Base-by-base conservation (phyloP, 2,888 invertebrate species). In the Aphrophora alni region DNA sequence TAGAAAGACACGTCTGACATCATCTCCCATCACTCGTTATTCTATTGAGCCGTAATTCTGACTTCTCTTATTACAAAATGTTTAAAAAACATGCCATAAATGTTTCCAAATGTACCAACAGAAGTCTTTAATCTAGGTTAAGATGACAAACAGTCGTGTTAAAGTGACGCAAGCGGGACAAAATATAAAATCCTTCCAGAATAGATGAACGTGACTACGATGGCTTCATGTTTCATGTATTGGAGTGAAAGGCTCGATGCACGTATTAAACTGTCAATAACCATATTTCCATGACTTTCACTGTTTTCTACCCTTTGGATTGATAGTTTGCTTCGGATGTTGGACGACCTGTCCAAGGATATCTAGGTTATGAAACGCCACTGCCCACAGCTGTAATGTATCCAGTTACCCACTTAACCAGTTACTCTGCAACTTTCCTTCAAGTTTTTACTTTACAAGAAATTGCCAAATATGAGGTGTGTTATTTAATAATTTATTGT, bases 321-420 rank as follows among this genome's bases (percentile, higher is more conserved):
- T 2, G 33, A 33, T 33, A n/a, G n/a, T n/a, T n/a, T n/a, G 33
- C 33, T 5, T 33, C 33, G 44, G 44, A 44, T 21, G 14, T 21
- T 21, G 59, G 59, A 21, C 21, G 59, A 59, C 59, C 59, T 59
- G 59, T 14, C 59, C 21, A 21, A 59, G 59, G 59, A 59, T 59
- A 59, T 21, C 59, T 59, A 21, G 59, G 21, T 59, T 59, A 59
- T 10, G 59, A 59, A 59, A 59, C 59, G 3, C 3, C 33, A 8
- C 33, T 33, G 33, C 33, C 33, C 21, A 14, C n/a, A 14, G 44
- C 10, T 14, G 7, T 17, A 44, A 2, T 14, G 33, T 44, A 44
- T 59, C 59, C 59, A 59, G 59, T 59, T 59, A 59, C 59, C 59
- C n/a, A 21, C 59, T 59, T 59, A 21, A 59, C 59, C 59, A 59